These are phyloP conservation scores for Notechis scutatus DNA, from an alignment of 2,113 vertebrate species.

Conservation along the genomic window DNA sequence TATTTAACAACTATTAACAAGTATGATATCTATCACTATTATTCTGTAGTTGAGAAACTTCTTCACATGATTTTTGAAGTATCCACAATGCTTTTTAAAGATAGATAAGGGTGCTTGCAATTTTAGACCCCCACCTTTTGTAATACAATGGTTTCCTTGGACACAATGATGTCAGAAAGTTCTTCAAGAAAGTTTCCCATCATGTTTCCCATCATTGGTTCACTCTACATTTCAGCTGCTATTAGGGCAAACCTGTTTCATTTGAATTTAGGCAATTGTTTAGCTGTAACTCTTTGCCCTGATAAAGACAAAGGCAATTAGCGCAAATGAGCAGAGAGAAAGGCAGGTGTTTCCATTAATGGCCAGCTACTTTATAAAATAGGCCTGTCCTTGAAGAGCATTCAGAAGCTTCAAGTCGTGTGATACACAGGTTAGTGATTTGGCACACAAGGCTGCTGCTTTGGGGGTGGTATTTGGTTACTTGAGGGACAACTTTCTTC, in stretches of 20 bases:
- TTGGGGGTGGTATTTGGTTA: neutral
- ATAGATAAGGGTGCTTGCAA: neutral
- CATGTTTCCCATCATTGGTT: neutral
- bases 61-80: neutral
- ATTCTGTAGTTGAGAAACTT: neutral
- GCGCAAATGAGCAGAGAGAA: neutral
- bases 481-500: neutral
- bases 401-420: neutral
- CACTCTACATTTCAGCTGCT: neutral
- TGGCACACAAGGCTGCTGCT: neutral
- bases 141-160: neutral
- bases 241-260: neutral
- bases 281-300: neutral
- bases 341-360: neutral
- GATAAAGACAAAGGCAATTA: neutral
- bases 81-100: neutral
- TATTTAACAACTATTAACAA: neutral
- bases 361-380: neutral
- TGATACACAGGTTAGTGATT: neutral
- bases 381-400: neutral
- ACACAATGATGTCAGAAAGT: constrained; percentile 7
- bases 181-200: neutral
- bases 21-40: neutral
- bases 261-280: neutral
- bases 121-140: neutral